Percentiles rank a stretch among this genome's conserved stretches.
phyloP scores from a whole-genome alignment of 2,797 vertebrate species.

The Myioborus miniatus region DNA sequence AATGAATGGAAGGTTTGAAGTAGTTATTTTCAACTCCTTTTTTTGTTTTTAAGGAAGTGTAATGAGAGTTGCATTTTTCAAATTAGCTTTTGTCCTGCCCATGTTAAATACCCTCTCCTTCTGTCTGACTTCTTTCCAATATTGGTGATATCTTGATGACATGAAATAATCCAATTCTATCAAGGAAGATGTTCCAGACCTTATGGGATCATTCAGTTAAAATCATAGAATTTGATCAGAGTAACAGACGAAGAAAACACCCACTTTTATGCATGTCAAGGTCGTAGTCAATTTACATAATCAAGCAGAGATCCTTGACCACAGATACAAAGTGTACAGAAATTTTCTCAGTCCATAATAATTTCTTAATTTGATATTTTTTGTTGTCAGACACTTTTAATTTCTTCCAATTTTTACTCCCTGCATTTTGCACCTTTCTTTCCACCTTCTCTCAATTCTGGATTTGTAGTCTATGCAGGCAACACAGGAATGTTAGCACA shows the following conservation, averaged over 20 bases:
- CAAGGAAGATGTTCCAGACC: background rate
- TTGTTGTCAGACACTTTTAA: background rate
- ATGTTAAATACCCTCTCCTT: background rate
- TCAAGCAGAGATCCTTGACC: background rate
- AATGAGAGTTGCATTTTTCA: background rate
- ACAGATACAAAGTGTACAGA: background rate
- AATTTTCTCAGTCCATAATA: background rate
- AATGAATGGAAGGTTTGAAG: background rate
- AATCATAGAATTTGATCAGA: background rate
- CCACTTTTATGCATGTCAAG: background rate
- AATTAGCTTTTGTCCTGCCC: background rate
- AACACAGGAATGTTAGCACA: background rate
- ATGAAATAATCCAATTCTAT: background rate
- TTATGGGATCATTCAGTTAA: background rate
- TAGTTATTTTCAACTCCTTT: background rate
- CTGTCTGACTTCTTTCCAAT: background rate
- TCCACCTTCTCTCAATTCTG: background rate
- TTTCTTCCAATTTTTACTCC: background rate
- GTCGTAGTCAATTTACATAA: background rate
- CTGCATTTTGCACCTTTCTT: background rate
- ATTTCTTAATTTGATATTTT: background rate
- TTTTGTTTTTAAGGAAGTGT: background rate
- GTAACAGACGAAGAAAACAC: background rate
- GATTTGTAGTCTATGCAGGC: background rate
- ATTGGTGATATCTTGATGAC: background rate